Evolutionary conservation across 2,888 invertebrate genomes (phyloP).

Genomic region (Philonicus albiceps): DNA sequence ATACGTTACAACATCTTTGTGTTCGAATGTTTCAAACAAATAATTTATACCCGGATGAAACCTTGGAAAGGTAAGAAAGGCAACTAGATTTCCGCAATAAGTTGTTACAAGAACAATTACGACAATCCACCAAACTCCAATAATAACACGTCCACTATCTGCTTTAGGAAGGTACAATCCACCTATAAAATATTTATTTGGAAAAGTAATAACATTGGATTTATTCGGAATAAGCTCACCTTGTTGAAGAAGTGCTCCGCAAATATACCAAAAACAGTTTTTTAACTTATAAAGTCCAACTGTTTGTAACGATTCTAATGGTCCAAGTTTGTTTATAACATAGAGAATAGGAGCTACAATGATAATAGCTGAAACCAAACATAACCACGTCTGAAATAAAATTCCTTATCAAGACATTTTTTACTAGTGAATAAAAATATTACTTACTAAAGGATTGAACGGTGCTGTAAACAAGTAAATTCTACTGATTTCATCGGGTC

Average conservation of each 20-base stretch:
- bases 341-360: slow-evolving; percentile 81
- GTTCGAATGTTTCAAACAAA: slow-evolving; percentile 61
- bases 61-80: slow-evolving; percentile 90
- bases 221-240: slow-evolving; percentile 65
- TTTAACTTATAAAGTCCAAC: slow-evolving; percentile 64
- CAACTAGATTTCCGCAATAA: slow-evolving; percentile 91
- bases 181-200: slow-evolving; percentile 66
- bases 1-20: slow-evolving; percentile 72
- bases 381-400: slow-evolving; percentile 78
- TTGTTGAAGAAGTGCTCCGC: slow-evolving; percentile 90
- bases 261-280: slow-evolving; percentile 73
- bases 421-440: slow-evolving; percentile 54
- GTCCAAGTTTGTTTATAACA: slow-evolving; percentile 75
- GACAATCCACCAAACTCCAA: slow-evolving; percentile 92
- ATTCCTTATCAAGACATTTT: background rate
- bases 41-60: slow-evolving; percentile 60
- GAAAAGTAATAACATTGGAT: background rate
- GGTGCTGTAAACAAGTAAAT: slow-evolving; percentile 85
- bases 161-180: slow-evolving; percentile 86
- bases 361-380: slow-evolving; percentile 75
- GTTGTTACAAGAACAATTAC: slow-evolving; percentile 89
- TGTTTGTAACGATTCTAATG: slow-evolving; percentile 60
- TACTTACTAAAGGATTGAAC: slow-evolving; percentile 75
- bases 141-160: slow-evolving; percentile 83
- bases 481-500: slow-evolving; percentile 81